Base-by-base conservation (phyloP, 1,140 invertebrate species). In the Idris sp. region DNA sequence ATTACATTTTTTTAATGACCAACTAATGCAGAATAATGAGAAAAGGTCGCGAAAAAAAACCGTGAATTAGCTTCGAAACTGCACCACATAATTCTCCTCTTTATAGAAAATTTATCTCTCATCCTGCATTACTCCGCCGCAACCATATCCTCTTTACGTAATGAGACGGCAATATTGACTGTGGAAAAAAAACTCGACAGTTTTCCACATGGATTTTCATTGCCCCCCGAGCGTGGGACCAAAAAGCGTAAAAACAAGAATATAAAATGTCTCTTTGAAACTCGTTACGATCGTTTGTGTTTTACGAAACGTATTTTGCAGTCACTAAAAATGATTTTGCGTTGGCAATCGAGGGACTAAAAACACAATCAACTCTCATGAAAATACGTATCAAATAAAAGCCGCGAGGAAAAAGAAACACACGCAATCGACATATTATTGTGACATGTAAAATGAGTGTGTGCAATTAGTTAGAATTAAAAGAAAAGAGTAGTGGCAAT, bases 361-460 rank as follows among this genome's bases (percentile, higher is more conserved):
- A 82, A 81, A 80, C 81, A 79, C 81, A 83, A 81, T 82, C 73
- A 78, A 62, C 67, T 48, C 68, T 76, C 56, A 73, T 56, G 68
- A 79, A 80, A 80, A 79, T 67, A 64, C 79, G 80, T 81, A 79
- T 78, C 80, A 82, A 81, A 79, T 64, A 59, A 67, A 68, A 44
- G 62, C n/a, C n/a, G n/a, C n/a, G n/a, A n/a, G n/a, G n/a, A n/a
- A n/a, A n/a, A n/a, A n/a, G n/a, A n/a, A n/a, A n/a, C n/a, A n/a
- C n/a, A n/a, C n/a, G n/a, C n/a, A n/a, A n/a, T n/a, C n/a, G n/a
- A n/a, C n/a, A n/a, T n/a, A n/a, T n/a, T n/a, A n/a, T n/a, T n/a
- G n/a, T n/a, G n/a, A n/a, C n/a, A n/a, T n/a, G n/a, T n/a, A n/a
- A n/a, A n/a, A n/a, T n/a, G n/a, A n/a, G n/a, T n/a, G n/a, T n/a